A percentile compares a stretch with the other conserved stretches of the same genome.
phyloP scores from a whole-genome alignment of 35 echinoderm and acorn worm genomes.

The Hemicentrotus pulcherrimus region DNA sequence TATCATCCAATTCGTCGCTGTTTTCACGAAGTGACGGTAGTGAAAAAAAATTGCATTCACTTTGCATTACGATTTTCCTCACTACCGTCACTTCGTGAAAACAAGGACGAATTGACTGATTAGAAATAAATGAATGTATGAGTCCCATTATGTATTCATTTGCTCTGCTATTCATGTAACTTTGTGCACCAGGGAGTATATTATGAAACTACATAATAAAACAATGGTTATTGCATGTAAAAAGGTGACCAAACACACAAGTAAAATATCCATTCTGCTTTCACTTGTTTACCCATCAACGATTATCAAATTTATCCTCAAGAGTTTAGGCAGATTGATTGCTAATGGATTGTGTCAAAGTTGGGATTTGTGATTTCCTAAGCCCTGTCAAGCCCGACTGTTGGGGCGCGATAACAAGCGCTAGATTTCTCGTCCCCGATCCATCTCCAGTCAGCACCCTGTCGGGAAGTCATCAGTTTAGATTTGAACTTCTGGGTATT shows the following conservation, averaged over 20 bases:
- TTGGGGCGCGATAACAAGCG: not conserved
- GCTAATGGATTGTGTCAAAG: slow-evolving; percentile 7
- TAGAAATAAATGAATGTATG: no score
- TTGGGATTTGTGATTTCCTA: slow-evolving; percentile 17
- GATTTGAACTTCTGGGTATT: not conserved
- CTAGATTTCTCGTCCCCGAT: not conserved
- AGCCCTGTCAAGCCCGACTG: not conserved
- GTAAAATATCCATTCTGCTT: not conserved
- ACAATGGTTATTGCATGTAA: not conserved
- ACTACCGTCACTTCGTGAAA: no score
- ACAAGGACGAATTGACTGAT: no score
- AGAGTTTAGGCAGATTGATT: not conserved
- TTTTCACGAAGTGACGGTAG: no score
- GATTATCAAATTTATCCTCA: not conserved
- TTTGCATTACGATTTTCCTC: no score
- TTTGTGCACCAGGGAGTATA: no score
- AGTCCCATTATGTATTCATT: no score
- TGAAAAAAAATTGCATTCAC: no score
- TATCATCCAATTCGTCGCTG: no score
- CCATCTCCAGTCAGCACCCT: not conserved
- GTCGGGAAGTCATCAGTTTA: not conserved
- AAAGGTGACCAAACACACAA: not conserved
- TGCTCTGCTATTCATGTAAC: no score
- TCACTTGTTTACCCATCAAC: not conserved
- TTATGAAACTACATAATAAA: no score